A percentile compares a stretch with the other conserved stretches of the same genome.
Conservation (phyloP, 2,113 vertebrate genomes). For the Pseudorectes ferrugineus region DNA sequence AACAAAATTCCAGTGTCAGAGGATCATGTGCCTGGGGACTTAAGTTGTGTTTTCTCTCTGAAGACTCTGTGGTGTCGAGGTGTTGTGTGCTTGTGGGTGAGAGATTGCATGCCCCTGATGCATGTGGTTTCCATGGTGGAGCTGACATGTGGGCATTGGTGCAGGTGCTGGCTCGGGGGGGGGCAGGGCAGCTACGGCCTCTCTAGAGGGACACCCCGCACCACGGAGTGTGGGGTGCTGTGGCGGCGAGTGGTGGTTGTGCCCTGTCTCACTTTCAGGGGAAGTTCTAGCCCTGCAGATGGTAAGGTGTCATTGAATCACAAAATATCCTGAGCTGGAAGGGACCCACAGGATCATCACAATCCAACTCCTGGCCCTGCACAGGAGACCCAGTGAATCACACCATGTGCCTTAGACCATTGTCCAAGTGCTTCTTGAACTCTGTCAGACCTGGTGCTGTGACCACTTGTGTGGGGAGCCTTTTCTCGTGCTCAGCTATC, state of each 20-base stretch:
- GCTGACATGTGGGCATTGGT: fast-evolving
- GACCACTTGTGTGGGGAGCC: fast-evolving
- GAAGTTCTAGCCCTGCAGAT: background rate
- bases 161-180: fast-evolving
- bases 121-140: fast-evolving
- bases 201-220: fast-evolving
- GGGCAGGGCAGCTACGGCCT: fast-evolving
- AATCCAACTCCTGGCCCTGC: background rate
- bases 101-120: background rate
- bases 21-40: background rate
- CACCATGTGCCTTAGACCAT: background rate
- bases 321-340: background rate
- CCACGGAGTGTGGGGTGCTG: fast-evolving
- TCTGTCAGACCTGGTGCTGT: background rate
- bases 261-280: fast-evolving
- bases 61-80: background rate
- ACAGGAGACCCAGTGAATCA: fast-evolving
- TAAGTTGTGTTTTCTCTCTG: background rate
- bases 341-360: fast-evolving
- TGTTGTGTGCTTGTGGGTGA: fast-evolving
- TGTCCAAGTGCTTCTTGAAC: background rate
- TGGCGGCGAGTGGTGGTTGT: fast-evolving
- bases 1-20: background rate
- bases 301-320: fast-evolving
- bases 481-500: background rate